Evolutionary conservation across 30 jellyfish, hydroid and myxozoan species (phyloP).

Genomic region (Aurelia aurita): DNA sequence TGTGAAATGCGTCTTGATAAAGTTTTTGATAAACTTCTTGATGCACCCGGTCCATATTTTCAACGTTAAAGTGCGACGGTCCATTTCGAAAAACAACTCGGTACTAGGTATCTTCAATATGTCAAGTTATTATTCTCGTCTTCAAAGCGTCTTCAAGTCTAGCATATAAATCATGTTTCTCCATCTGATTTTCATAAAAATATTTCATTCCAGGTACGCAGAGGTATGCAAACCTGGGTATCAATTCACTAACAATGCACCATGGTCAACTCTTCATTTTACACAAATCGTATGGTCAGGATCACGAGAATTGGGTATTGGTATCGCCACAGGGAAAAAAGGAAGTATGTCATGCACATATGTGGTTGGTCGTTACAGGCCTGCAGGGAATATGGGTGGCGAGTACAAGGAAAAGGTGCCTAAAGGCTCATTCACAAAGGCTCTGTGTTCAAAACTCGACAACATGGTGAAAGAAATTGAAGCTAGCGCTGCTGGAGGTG

Average conservation of each 20-base stretch:
- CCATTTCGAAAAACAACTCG: too few relatives aligned
- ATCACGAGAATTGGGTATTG: constrained; percentile 88
- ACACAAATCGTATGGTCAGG: constrained; percentile 96
- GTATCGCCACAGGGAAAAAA: constrained; percentile 71
- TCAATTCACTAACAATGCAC: constrained; percentile 47
- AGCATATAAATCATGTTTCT: too few relatives aligned
- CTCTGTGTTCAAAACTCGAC: constrained; percentile 43
- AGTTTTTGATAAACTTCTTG: too few relatives aligned
- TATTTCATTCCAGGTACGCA: constrained; percentile 70
- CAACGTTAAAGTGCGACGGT: too few relatives aligned
- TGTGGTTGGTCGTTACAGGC: constrained; percentile 88
- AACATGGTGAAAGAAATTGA: constrained; percentile 47
- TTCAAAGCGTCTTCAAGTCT: too few relatives aligned
- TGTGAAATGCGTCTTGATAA: too few relatives aligned
- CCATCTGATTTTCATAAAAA: neutral
- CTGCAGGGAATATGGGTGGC: constrained; percentile 88
- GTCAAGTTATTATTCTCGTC: too few relatives aligned
- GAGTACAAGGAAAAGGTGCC: constrained; percentile 81
- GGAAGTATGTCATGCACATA: constrained; percentile 85
- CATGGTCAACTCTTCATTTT: constrained; percentile 73
- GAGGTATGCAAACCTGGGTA: constrained; percentile 95
- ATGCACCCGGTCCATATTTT: too few relatives aligned
- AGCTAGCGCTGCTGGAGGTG: constrained; percentile 21
- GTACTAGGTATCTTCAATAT: too few relatives aligned
- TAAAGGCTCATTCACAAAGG: constrained; percentile 72